Percentiles rank a stretch among this genome's conserved stretches.
Evolutionary conservation across 2,113 vertebrate genomes (phyloP).

Genomic region (Boleophthalmus pectinirostris): DNA sequence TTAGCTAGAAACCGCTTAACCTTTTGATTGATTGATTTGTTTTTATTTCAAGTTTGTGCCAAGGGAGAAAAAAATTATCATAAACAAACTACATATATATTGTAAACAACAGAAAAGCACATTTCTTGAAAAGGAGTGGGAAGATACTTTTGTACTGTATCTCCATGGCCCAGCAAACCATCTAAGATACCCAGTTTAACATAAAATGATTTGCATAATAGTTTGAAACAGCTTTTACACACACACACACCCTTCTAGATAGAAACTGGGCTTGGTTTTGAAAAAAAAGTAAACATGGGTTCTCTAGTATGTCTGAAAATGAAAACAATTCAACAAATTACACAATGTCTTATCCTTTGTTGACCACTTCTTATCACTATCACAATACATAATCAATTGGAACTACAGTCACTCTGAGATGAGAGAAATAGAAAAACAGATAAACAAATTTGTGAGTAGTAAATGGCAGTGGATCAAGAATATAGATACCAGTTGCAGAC

Average conservation of each 20-base stretch:
- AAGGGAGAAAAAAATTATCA: too few relatives aligned
- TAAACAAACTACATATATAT: too few relatives aligned
- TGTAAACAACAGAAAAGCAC: too few relatives aligned
- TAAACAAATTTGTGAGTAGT: not conserved
- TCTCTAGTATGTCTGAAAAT: not conserved
- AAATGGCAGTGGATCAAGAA: conserved; percentile 44
- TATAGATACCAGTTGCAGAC: conserved; percentile 38
- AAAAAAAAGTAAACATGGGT: not conserved
- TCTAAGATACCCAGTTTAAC: not conserved
- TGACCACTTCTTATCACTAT: not conserved
- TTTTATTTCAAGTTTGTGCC: too few relatives aligned
- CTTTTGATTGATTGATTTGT: too few relatives aligned
- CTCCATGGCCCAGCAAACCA: too few relatives aligned
- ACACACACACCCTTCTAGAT: not conserved
- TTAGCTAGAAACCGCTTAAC: too few relatives aligned
- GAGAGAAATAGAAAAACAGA: not conserved
- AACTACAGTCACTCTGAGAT: not conserved
- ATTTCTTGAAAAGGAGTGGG: too few relatives aligned
- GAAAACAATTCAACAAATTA: not conserved
- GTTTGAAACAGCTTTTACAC: not conserved
- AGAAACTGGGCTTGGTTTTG: not conserved
- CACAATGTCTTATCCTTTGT: not conserved
- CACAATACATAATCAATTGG: not conserved
- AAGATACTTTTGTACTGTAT: too few relatives aligned
- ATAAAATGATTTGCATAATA: too few relatives aligned